Evolutionary conservation across 2,888 invertebrate genomes (phyloP).

Genomic region (Philopedon plagiatum): DNA sequence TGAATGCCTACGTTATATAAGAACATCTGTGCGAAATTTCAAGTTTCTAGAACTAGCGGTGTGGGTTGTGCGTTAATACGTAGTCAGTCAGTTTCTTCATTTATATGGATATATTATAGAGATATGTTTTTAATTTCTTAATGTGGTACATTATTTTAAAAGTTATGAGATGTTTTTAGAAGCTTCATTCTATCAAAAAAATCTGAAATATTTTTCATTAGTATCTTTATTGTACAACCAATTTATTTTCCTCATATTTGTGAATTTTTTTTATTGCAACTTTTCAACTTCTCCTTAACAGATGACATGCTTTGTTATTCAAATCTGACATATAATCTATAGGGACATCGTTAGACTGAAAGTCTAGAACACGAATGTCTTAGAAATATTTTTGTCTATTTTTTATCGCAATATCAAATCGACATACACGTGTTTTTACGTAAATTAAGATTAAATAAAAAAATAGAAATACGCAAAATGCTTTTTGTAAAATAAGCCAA

Average conservation of each 20-base stretch:
- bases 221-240: neutral
- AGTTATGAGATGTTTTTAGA: no score
- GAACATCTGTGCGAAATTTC: no score
- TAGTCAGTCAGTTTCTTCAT: no score
- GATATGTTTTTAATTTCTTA: no score
- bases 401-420: slow-evolving; percentile 15
- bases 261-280: neutral
- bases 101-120: no score
- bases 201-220: no score
- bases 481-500: no score
- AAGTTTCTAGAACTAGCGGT: no score
- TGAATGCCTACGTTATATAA: no score
- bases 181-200: no score
- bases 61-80: no score
- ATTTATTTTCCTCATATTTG: neutral
- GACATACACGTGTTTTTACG: neutral
- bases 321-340: slow-evolving; percentile 23
- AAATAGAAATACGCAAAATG: neutral
- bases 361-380: slow-evolving; percentile 21
- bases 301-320: slow-evolving; percentile 39
- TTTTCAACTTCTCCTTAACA: neutral
- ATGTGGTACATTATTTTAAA: no score
- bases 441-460: neutral
- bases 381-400: slow-evolving; percentile 25
- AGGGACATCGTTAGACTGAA: slow-evolving; percentile 39